Evolutionary conservation across 2,797 vertebrate genomes (phyloP).

Genomic region (Propithecus perrieri): DNA sequence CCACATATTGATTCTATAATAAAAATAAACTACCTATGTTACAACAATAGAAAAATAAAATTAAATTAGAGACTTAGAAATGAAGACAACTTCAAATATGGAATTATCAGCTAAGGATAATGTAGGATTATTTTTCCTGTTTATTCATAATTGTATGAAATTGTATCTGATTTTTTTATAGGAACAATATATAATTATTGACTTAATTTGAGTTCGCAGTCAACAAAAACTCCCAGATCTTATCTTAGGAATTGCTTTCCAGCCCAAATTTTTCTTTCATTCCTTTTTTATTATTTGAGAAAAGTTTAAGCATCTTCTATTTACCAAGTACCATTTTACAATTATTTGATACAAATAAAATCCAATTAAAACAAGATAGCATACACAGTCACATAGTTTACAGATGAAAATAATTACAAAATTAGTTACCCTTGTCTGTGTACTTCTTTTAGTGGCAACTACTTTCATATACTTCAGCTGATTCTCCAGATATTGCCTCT

Average conservation of each 20-base stretch:
- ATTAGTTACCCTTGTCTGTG: background rate
- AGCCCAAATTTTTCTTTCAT: background rate
- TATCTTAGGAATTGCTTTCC: background rate
- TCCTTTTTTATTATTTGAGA: conserved; percentile 31
- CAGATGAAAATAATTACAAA: conserved; percentile 1
- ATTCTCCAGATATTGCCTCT: background rate
- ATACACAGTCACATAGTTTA: background rate
- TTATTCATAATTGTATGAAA: conserved; percentile 18
- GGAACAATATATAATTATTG: conserved; percentile 36
- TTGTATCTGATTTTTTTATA: conserved; percentile 18
- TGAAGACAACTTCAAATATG: background rate
- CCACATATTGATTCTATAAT: background rate
- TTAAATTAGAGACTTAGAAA: background rate
- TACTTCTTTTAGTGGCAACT: background rate
- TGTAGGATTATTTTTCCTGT: background rate
- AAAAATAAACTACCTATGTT: background rate
- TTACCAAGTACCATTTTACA: background rate
- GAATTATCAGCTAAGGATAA: conserved; percentile 17
- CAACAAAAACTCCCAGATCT: background rate
- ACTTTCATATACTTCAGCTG: background rate
- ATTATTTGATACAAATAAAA: conserved; percentile 56
- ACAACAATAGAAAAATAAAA: conserved; percentile 6
- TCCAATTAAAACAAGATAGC: background rate
- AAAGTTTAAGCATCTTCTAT: background rate
- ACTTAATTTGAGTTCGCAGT: conserved; percentile 28